Conservation (phyloP, 1,140 invertebrate genomes). For the Rhopalosiphum maidis region DNA sequence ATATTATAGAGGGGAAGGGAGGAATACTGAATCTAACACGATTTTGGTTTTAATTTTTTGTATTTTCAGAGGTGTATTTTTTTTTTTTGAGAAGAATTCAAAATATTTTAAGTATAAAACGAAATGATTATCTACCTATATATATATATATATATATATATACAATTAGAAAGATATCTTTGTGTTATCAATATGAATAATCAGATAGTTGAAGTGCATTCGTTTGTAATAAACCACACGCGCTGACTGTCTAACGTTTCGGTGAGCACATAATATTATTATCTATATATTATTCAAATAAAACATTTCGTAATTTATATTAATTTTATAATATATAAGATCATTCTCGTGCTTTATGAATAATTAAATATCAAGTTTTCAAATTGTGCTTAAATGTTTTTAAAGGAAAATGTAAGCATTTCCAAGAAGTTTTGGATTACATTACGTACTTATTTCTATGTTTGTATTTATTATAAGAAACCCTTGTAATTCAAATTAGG, state of each 20-base stretch:
- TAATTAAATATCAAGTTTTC: not conserved
- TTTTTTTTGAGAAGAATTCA: not conserved
- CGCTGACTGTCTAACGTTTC: not conserved
- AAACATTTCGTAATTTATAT: not conserved
- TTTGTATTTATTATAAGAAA: not conserved
- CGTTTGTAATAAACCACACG: not conserved
- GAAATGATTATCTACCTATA: not conserved
- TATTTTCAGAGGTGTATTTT: not conserved
- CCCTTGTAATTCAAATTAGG: not conserved
- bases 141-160: not conserved
- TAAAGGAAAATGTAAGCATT: not conserved
- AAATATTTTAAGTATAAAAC: constrained; percentile 1
- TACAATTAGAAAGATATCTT: too few species aligned
- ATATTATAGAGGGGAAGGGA: too few species aligned
- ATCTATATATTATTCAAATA: not conserved
- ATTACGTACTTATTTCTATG: not conserved
- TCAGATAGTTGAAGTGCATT: not conserved
- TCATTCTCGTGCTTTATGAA: not conserved
- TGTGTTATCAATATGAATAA: not conserved
- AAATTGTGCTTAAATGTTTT: not conserved
- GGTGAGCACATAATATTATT: not conserved
- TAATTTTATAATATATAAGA: not conserved
- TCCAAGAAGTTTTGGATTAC: not conserved
- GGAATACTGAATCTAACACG: not conserved
- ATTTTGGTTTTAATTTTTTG: not conserved